These are phyloP conservation scores for Salvator merianae DNA, from an alignment of 2,113 vertebrate species.

Conservation along the genomic window DNA sequence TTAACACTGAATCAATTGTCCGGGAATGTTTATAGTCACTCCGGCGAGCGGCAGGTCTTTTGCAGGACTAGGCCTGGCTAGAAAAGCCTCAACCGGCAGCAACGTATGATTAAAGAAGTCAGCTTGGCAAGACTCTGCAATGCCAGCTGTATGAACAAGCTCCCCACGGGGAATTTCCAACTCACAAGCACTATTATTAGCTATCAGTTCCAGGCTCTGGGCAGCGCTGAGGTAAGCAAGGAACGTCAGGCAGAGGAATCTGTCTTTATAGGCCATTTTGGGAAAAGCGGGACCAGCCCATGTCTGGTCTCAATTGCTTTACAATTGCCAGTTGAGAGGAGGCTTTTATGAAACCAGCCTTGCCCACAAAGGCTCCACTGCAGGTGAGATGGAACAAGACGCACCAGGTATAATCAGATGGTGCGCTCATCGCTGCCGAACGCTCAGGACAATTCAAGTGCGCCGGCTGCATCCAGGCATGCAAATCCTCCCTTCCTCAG, in stretches of 20 bases:
- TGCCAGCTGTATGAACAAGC: conserved; percentile 6
- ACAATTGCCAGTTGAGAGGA: background rate
- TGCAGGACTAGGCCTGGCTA: background rate
- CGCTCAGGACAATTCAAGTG: background rate
- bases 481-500: background rate
- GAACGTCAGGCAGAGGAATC: background rate
- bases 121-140: background rate
- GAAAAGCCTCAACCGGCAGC: background rate
- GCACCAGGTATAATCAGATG: background rate
- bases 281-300: background rate
- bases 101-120: background rate
- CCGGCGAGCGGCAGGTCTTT: conserved; percentile 6
- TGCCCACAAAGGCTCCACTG: too few species aligned
- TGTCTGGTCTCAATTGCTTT: background rate
- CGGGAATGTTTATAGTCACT: background rate
- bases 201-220: background rate
- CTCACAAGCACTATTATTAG: conserved; percentile 9
- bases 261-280: background rate
- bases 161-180: background rate
- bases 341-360: background rate
- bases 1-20: conserved; percentile 12
- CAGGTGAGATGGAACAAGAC: background rate
- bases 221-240: background rate
- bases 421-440: background rate
- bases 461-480: background rate